Evolutionary conservation across 2,888 invertebrate genomes (phyloP).

Genomic region (Andrena bucephala): DNA sequence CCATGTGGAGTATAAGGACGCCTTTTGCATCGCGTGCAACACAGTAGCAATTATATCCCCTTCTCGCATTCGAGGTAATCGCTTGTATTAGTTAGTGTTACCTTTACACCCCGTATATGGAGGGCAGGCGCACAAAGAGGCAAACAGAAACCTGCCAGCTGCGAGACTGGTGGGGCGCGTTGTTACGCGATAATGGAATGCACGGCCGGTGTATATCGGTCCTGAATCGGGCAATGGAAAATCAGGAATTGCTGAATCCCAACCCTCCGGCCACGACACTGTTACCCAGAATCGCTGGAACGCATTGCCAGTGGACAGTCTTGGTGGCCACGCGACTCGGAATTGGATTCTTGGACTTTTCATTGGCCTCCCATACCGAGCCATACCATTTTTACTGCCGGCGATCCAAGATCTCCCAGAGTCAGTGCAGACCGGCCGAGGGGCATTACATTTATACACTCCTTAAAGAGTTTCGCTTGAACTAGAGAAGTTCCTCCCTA

Average conservation of each 20-base stretch:
- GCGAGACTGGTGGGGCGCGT: conserved; percentile 38
- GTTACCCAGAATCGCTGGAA: conserved; percentile 23
- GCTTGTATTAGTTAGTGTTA: no score
- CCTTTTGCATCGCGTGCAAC: no score
- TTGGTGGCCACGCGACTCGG: conserved; percentile 4
- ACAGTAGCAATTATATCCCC: neutral
- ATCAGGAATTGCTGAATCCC: conserved; percentile 38
- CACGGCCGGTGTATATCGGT: conserved; percentile 53
- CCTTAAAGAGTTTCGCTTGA: no score
- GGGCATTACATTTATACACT: no score
- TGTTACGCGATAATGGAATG: conserved; percentile 67
- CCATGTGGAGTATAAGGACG: no score
- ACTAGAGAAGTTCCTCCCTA: no score
- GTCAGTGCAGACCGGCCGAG: no score
- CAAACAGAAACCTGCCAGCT: conserved; percentile 55
- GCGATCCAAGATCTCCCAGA: no score
- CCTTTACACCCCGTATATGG: neutral
- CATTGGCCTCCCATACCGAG: neutral
- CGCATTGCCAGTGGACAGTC: conserved; percentile 1
- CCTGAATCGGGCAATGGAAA: conserved; percentile 62
- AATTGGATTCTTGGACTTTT: neutral
- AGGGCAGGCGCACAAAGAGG: conserved; percentile 31
- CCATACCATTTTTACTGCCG: neutral
- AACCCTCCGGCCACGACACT: conserved; percentile 13
- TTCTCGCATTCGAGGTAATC: neutral